Evolutionary conservation across 2,888 invertebrate species (phyloP).

Genomic region (Pristionchus arcanus): DNA sequence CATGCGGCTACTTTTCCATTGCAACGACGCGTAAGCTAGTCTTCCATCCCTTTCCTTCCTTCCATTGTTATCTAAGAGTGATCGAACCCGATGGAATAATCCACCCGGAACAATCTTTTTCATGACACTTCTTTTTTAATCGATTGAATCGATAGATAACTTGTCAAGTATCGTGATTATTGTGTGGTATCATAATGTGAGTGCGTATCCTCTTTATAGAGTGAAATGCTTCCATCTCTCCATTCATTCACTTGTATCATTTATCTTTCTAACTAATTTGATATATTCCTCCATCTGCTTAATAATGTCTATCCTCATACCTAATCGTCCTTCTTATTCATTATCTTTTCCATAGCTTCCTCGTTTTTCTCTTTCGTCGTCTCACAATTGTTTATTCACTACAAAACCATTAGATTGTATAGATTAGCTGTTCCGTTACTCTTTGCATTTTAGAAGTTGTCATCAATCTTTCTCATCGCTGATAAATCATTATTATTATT

Average conservation of each 20-base stretch:
- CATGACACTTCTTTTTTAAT: neutral
- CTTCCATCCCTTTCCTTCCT: neutral
- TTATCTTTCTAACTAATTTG: conserved; percentile 39
- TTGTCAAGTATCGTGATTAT: conserved; percentile 31
- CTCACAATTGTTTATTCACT: conserved; percentile 43
- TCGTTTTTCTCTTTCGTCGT: conserved; percentile 10
- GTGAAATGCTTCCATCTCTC: neutral
- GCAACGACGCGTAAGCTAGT: conserved; percentile 28
- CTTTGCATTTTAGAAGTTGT: conserved; percentile 45
- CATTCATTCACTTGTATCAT: conserved; percentile 35
- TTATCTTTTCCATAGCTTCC: conserved; percentile 16
- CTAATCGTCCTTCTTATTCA: neutral
- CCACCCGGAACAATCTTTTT: neutral
- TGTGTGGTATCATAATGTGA: neutral
- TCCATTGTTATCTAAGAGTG: neutral
- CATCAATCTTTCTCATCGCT: conserved; percentile 15
- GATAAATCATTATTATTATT: conserved; percentile 4
- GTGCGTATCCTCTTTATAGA: neutral
- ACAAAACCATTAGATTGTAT: conserved; percentile 31
- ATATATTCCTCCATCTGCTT: conserved; percentile 18
- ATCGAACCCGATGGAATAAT: conserved; percentile 22
- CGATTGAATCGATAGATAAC: conserved; percentile 47
- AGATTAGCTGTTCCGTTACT: conserved; percentile 33
- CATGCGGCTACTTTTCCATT: conserved; percentile 1
- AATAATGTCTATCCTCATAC: conserved; percentile 23